Base-by-base conservation (phyloP, 2,888 invertebrate species). In the Podabrus alpinus region DNA sequence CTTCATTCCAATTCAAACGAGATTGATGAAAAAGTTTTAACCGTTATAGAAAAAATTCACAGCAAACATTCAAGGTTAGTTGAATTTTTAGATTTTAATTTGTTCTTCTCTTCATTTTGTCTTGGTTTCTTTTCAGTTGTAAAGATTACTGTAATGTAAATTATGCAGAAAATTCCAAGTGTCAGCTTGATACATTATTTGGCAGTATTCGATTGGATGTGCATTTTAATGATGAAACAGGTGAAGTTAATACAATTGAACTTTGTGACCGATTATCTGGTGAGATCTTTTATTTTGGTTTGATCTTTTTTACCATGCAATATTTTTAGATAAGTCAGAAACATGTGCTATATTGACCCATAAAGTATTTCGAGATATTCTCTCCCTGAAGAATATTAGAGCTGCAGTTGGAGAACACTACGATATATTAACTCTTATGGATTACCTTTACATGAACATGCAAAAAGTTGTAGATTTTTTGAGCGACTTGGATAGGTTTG, bases 381-480 rank as follows among this genome's bases (percentile, higher is more conserved):
- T 80, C 59, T 68, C 24, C n/a, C 25, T 61, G 25, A 29, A 66
- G 16, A 62, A 69, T n/a, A 74, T 80, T 15, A 71, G 69, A 60
- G 61, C 76, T 1, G 77, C 78, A 29, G 67, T 77, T 25, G 80
- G 80, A n/a, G 73, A 71, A 66, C 68, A 66, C 15, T 79, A 78
- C 67, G 77, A 75, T 17, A 71, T 80, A 45, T 72, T 79, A 17
- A 74, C 77, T 16, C 69, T 80, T 15, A 64, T 80, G n/a, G 80
- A 80, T 79, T 80, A 80, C 69, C 15, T 80, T 13, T 69, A 77
- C n/a, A 73, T 78, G 59, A 62, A 74, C 24, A 74, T 78, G 70
- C 72, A 77, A 67, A 73, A 77, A 64, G 75, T 74, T 68, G 9
- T 74, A 15, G 71, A 76, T 25, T 70, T 78, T 66, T 19, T 74